A percentile compares a stretch with the other conserved stretches of the same genome.
phyloP scores from a whole-genome alignment of 2,888 invertebrate species.

The Oscheius onirici region DNA sequence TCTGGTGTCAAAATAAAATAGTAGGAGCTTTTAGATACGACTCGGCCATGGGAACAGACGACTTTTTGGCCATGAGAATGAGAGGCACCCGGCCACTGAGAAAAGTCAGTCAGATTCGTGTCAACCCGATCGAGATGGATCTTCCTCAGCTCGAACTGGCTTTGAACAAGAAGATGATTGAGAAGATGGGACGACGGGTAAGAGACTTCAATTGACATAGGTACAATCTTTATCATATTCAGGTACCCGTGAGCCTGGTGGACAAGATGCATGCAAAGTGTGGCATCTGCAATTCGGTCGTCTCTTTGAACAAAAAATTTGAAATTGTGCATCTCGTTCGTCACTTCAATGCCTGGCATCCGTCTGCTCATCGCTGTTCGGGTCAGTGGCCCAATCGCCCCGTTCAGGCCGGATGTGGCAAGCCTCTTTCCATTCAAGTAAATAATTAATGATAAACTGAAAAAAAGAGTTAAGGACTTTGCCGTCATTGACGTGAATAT shows the following conservation, averaged over 20 bases:
- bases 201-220: background rate
- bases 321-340: slow-evolving; percentile 69
- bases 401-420: slow-evolving; percentile 17
- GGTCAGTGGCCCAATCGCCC: slow-evolving; percentile 60
- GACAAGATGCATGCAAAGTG: slow-evolving; percentile 70
- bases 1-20: background rate
- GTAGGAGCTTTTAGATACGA: slow-evolving; percentile 4
- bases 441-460: background rate
- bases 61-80: slow-evolving; percentile 4
- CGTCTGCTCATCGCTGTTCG: slow-evolving; percentile 67
- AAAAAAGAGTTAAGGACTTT: slow-evolving; percentile 57
- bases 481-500: slow-evolving; percentile 62
- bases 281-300: slow-evolving; percentile 65
- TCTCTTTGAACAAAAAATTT: slow-evolving; percentile 70
- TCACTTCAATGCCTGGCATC: slow-evolving; percentile 71
- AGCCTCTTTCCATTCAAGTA: slow-evolving; percentile 43
- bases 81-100: slow-evolving; percentile 5
- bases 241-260: slow-evolving; percentile 68
- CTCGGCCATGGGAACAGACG: background rate
- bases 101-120: slow-evolving; percentile 63
- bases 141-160: slow-evolving; percentile 62
- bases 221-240: background rate
- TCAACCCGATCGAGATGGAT: slow-evolving; percentile 67
- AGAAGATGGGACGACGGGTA: slow-evolving; percentile 69
- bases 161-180: slow-evolving; percentile 67